Base-by-base conservation (phyloP, 35 echinoderm and acorn worm species). In the Apostichopus californicus region DNA sequence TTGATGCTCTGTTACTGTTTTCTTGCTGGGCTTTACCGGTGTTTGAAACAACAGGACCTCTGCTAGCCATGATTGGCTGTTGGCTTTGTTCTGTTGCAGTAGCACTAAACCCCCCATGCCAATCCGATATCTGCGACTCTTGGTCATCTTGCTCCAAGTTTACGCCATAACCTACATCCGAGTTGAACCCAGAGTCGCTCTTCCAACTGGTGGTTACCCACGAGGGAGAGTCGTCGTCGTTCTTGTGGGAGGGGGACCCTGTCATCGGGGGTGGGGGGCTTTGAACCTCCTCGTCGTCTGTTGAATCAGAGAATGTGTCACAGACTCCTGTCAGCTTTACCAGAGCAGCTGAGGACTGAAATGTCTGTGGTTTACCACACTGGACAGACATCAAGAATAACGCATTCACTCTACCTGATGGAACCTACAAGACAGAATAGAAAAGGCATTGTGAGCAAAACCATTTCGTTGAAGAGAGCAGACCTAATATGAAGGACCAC, bases 261-360 rank as follows among this genome's bases (percentile, higher is more conserved):
- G 60, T 25, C 7, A 20, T 18, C 5, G 26, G 20, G 1, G 22
- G 5, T 57, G 34, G 55, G 23, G 28, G 56, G 73, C 52, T 56
- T 77, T 14, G 22, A 66, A 55, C 60, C 21, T 86, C 89, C 9
- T 94, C 93, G 60, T 94, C 93, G 57, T 91, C 93, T 25, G 93
- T 85, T n/a, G 88, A 94, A 21, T 94, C 89, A 22, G 93, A 94
- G 5, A 86, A 79, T 53, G 86, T 92, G 14, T 89, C 93, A 9
- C 86, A 93, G 54, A 90, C 95, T 66, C 92, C 95, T 9, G 90
- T 95, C 56, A 97, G 92, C 78, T 94, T 97, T 78, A 97, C 94
- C 71, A 94, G 78, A 20, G 93, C 95, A 78, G 95, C 87, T 9
- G 95, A 93, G 52, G 93, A 86, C 85, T 95, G 86, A 79, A 94